These are phyloP conservation scores for Callipepla californica DNA, from an alignment of 2,113 vertebrate genomes.

Conservation along the genomic window DNA sequence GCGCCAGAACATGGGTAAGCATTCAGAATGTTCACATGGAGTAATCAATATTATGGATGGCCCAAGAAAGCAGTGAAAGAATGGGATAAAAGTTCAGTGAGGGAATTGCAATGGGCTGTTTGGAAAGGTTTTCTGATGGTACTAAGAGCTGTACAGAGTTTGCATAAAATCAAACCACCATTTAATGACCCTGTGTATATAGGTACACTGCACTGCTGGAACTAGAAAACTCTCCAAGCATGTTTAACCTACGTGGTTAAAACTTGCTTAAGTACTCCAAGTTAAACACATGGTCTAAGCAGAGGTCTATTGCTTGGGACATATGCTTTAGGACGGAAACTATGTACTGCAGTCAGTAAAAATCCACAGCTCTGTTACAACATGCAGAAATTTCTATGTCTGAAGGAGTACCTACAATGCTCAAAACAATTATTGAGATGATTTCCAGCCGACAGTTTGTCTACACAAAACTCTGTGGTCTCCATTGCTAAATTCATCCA, in stretches of 20 bases:
- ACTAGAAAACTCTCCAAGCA: neutral
- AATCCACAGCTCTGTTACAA: neutral
- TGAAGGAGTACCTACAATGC: neutral
- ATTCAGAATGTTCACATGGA: neutral
- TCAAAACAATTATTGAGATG: neutral
- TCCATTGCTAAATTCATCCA: neutral
- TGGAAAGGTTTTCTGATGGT: neutral
- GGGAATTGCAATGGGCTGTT: neutral
- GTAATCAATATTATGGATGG: neutral
- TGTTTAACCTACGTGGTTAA: neutral
- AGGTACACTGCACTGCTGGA: neutral
- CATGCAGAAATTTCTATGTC: neutral
- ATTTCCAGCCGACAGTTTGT: neutral
- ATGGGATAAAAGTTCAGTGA: neutral
- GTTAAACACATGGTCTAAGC: conserved; percentile 1
- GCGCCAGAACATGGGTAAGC: neutral
- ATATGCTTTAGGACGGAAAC: neutral
- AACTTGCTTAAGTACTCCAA: conserved; percentile 10
- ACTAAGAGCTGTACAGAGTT: neutral
- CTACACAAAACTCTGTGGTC: neutral
- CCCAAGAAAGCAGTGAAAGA: neutral
- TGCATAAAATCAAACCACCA: neutral
- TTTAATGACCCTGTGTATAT: neutral
- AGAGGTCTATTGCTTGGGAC: neutral
- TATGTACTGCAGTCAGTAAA: neutral